Percentiles rank a stretch among this genome's conserved stretches.
Conservation (phyloP, 2,888 invertebrate genomes). For the Heliconius ismenius region DNA sequence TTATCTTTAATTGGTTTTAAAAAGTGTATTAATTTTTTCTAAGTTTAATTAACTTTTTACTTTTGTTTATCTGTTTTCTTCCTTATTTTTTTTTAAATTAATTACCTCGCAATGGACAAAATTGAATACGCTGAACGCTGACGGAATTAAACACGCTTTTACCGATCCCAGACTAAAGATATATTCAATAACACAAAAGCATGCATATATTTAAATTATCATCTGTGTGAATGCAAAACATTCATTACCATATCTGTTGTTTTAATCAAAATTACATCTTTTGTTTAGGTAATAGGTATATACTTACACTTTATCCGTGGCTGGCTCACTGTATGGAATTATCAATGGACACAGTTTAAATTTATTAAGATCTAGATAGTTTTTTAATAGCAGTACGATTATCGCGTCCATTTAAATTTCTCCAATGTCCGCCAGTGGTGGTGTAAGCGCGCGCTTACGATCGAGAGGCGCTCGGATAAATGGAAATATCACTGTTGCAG, state of each 20-base stretch:
- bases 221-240: not conserved
- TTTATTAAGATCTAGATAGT: slow-evolving; percentile 51
- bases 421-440: slow-evolving; percentile 45
- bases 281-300: not conserved
- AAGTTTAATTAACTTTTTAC: not conserved
- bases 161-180: not conserved
- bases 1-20: not conserved
- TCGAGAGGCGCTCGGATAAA: not conserved
- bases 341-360: slow-evolving; percentile 49
- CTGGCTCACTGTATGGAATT: slow-evolving; percentile 44
- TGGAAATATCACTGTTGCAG: slow-evolving; percentile 23
- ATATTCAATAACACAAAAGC: not conserved
- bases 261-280: not conserved
- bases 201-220: not conserved
- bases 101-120: not conserved
- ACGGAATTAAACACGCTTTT: not conserved
- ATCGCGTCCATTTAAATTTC: slow-evolving; percentile 56
- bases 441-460: slow-evolving; percentile 36
- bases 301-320: slow-evolving; percentile 38
- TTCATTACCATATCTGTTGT: not conserved
- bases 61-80: not conserved
- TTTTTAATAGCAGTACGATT: slow-evolving; percentile 53
- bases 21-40: not conserved
- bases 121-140: not conserved
- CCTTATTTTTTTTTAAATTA: not conserved